A percentile compares a stretch with the other conserved stretches of the same genome.
Conservation (phyloP, 2,113 vertebrate genomes). For the Cololabis saira region DNA sequence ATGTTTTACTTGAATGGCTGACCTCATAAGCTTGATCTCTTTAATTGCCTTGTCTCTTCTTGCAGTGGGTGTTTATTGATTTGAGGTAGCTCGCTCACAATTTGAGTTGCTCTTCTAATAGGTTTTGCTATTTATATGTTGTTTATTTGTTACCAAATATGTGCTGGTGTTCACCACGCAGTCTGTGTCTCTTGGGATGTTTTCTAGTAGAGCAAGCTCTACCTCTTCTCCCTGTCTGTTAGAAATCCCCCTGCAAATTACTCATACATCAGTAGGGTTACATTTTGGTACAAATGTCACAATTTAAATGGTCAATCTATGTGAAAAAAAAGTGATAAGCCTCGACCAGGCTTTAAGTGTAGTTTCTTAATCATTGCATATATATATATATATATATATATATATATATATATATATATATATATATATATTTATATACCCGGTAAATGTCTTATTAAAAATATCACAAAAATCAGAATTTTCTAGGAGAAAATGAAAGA, state of each 20-base stretch:
- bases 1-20: constrained; percentile 97
- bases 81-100: constrained; percentile 58
- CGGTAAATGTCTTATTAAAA: constrained; percentile 74
- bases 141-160: constrained; percentile 78
- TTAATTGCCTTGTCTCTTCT: constrained; percentile 73
- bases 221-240: constrained; percentile 46
- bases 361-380: constrained; percentile 49
- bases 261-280: constrained; percentile 39
- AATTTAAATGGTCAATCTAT: constrained; percentile 63
- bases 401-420: no score
- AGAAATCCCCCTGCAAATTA: constrained; percentile 40
- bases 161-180: constrained; percentile 66
- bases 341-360: constrained; percentile 71
- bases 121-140: constrained; percentile 74
- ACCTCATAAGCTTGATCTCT: constrained; percentile 87
- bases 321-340: constrained; percentile 53
- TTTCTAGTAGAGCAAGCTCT: constrained; percentile 65
- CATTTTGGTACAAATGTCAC: constrained; percentile 43
- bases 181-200: constrained; percentile 46
- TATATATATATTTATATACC: no score
- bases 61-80: constrained; percentile 65
- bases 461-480: constrained; percentile 45
- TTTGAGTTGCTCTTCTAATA: constrained; percentile 56
- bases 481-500: constrained; percentile 82
- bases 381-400: constrained; percentile 22